Evolutionary conservation across 2,113 vertebrate species (phyloP).

Genomic region (Petrocephalus microphthalmus): DNA sequence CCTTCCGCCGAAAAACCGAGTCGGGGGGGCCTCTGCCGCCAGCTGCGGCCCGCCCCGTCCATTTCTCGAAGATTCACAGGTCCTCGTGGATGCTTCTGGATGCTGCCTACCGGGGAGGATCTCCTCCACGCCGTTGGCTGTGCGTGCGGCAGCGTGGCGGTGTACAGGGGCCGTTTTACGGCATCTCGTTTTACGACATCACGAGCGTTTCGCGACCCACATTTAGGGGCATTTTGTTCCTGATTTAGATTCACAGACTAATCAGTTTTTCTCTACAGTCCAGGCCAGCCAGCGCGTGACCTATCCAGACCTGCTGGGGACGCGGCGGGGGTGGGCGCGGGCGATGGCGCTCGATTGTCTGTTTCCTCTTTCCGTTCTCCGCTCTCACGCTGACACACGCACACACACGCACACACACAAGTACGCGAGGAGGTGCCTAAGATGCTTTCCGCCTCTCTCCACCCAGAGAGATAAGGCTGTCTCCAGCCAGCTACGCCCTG

Average conservation of each 20-base stretch:
- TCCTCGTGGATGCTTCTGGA: neutral
- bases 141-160: neutral
- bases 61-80: neutral
- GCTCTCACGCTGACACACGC: constrained; percentile 29
- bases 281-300: neutral
- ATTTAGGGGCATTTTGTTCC: neutral
- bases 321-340: neutral
- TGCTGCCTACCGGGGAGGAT: neutral
- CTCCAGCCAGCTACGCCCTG: constrained; percentile 60
- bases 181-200: no score
- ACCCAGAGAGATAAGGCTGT: constrained; percentile 66
- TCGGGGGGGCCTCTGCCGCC: constrained; percentile 39
- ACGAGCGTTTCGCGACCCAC: neutral
- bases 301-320: neutral
- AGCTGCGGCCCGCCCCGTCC: neutral
- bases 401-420: constrained; percentile 10
- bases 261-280: neutral
- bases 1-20: constrained; percentile 34
- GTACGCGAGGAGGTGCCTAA: constrained; percentile 52
- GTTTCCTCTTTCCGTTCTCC: constrained; percentile 31
- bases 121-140: neutral
- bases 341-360: constrained; percentile 1
- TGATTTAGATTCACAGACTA: neutral
- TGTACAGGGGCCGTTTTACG: neutral
- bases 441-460: constrained; percentile 54